A percentile compares a stretch with the other conserved stretches of the same genome.
These are phyloP conservation scores for Brevimyrus niger DNA, from an alignment of 2,113 vertebrate genomes.

Conservation along the genomic window DNA sequence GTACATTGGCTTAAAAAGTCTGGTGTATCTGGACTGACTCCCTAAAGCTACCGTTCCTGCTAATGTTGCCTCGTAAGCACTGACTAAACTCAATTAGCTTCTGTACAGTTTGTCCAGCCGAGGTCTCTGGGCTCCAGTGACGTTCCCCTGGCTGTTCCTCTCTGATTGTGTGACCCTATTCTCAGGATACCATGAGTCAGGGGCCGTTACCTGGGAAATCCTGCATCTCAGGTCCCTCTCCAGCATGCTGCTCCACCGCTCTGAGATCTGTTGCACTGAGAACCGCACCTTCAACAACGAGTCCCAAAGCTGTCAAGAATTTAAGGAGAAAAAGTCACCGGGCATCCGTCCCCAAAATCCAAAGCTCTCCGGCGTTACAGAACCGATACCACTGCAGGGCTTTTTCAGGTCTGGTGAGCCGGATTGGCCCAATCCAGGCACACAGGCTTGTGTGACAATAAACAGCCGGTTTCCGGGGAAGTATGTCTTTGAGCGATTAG, in stretches of 20 bases:
- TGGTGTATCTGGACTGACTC: not conserved
- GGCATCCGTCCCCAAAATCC: not conserved
- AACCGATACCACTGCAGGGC: not conserved
- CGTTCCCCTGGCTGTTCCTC: conserved; percentile 44
- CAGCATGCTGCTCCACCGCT: conserved; percentile 37
- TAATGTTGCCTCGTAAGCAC: not conserved
- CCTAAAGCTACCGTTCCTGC: not conserved
- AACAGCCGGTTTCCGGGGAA: not conserved
- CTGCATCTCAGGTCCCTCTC: conserved; percentile 48
- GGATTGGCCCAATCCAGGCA: not conserved
- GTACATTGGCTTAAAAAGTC: not conserved
- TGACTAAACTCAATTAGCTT: not conserved
- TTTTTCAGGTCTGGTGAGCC: not conserved
- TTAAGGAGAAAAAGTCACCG: not conserved
- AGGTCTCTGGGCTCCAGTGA: not conserved
- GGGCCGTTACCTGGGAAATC: conserved; percentile 42
- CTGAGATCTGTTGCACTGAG: conserved; percentile 38
- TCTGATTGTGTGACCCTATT: not conserved
- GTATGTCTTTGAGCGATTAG: not conserved
- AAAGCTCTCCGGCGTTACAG: not conserved
- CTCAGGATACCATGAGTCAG: not conserved
- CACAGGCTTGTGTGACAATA: not conserved
- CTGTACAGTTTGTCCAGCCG: not conserved
- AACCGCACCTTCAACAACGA: conserved; percentile 42
- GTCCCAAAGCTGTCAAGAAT: conserved; percentile 54